These are phyloP conservation scores for Leptinotarsa texana DNA, from an alignment of 1,140 invertebrate genomes.

Conservation along the genomic window DNA sequence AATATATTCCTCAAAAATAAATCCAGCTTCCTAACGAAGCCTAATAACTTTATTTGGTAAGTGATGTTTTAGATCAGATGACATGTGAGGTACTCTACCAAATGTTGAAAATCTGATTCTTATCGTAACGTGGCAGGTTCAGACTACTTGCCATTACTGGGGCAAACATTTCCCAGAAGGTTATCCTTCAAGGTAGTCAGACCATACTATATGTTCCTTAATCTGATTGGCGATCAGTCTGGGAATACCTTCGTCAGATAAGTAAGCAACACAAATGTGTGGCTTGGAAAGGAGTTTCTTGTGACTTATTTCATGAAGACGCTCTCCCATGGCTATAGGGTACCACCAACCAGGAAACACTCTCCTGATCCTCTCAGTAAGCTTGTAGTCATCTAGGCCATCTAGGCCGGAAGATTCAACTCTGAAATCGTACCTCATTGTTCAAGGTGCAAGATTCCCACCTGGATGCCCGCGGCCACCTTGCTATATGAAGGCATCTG, in stretches of 20 bases:
- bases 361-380: conserved; percentile 4
- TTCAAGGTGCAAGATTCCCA: neutral
- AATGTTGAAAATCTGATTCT: too few relatives aligned
- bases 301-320: neutral
- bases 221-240: neutral
- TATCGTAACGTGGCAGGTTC: too few relatives aligned
- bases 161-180: too few relatives aligned
- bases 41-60: too few relatives aligned
- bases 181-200: too few relatives aligned
- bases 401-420: conserved; percentile 7
- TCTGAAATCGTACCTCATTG: neutral
- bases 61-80: too few relatives aligned
- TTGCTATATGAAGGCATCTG: neutral
- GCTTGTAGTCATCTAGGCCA: neutral
- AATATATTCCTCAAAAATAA: too few relatives aligned
- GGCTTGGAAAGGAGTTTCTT: neutral
- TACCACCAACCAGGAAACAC: neutral
- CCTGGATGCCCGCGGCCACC: neutral
- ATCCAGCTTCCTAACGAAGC: too few relatives aligned
- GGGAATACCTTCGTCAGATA: conserved; percentile 1
- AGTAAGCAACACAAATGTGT: conserved; percentile 1
- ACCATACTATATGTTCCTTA: neutral
- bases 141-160: too few relatives aligned
- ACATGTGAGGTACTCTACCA: too few relatives aligned
- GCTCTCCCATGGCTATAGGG: conserved; percentile 9